phyloP scores from a whole-genome alignment of 2,797 vertebrate genomes.

The Molossus molossus region DNA sequence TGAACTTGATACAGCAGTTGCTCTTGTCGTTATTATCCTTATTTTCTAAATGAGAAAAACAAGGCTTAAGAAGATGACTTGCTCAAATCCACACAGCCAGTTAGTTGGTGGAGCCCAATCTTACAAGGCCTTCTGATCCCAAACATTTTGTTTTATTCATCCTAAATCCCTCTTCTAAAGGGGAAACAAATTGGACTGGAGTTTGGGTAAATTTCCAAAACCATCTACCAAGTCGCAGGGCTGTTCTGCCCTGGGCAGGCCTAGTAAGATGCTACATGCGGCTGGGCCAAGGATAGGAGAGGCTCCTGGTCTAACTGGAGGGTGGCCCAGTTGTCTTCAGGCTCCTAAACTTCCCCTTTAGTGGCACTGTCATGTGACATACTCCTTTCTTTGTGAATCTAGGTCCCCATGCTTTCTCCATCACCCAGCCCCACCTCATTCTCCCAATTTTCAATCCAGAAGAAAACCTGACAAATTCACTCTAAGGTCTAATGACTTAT shows the following conservation, averaged over 20 bases:
- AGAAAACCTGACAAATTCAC: constrained; percentile 12
- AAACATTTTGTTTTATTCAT: constrained; percentile 10
- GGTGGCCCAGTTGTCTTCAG: not conserved
- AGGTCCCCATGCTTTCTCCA: not conserved
- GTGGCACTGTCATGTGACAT: not conserved
- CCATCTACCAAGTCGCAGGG: not conserved
- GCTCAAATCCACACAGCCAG: not conserved
- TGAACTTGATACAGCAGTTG: not conserved
- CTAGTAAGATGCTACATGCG: not conserved
- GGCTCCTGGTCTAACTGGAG: not conserved
- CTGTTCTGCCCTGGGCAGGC: not conserved
- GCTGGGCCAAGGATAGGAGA: not conserved
- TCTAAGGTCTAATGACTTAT: not conserved
- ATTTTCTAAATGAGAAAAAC: constrained; percentile 31
- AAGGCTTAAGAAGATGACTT: not conserved
- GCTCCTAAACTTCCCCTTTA: not conserved
- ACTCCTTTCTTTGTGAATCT: not conserved
- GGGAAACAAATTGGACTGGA: not conserved
- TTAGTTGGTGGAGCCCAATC: not conserved
- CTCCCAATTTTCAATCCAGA: not conserved
- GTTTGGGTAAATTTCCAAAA: constrained; percentile 8
- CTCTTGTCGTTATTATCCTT: not conserved
- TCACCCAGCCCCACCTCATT: not conserved
- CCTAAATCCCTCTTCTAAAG: constrained; percentile 19
- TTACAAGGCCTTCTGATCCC: not conserved